Evolutionary conservation across 2,113 vertebrate genomes (phyloP).

Genomic region (Nipponia nippon): DNA sequence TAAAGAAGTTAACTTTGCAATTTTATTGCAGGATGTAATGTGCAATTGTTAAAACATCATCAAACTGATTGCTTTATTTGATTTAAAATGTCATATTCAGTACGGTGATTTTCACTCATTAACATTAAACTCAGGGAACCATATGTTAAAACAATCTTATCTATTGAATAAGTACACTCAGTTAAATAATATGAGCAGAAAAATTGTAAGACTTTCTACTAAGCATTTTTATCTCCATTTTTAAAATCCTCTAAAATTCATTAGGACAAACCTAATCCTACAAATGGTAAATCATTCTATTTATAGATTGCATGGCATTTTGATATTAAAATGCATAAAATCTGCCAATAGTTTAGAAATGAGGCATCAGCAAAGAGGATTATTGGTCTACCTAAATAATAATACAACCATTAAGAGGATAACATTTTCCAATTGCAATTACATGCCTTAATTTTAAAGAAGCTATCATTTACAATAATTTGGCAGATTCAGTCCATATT

Average conservation of each 20-base stretch:
- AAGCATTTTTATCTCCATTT: conserved; percentile 51
- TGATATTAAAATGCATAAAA: conserved; percentile 76
- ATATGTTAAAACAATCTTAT: conserved; percentile 69
- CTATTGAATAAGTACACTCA: conserved; percentile 40
- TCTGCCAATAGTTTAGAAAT: conserved; percentile 74
- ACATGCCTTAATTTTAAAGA: conserved; percentile 82
- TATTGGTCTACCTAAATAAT: conserved; percentile 78
- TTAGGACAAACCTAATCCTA: conserved; percentile 57
- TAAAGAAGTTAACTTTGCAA: conserved; percentile 50
- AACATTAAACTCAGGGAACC: conserved; percentile 60
- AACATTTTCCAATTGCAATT: conserved; percentile 82
- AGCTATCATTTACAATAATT: conserved; percentile 81
- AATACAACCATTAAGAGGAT: conserved; percentile 76
- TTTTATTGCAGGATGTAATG: conserved; percentile 52
- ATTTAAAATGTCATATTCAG: conserved; percentile 72
- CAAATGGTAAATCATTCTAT: conserved; percentile 68
- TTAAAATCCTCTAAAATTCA: conserved; percentile 51
- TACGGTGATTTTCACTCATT: conserved; percentile 63
- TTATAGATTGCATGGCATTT: conserved; percentile 68
- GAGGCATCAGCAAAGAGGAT: conserved; percentile 71
- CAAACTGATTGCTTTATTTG: conserved; percentile 69
- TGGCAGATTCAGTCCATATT: conserved; percentile 82
- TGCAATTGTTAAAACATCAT: conserved; percentile 68
- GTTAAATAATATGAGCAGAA: conserved; percentile 37
- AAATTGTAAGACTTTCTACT: conserved; percentile 37